Conservation (phyloP, 92 coral and sea anemone genomes). For the Montipora capitata region DNA sequence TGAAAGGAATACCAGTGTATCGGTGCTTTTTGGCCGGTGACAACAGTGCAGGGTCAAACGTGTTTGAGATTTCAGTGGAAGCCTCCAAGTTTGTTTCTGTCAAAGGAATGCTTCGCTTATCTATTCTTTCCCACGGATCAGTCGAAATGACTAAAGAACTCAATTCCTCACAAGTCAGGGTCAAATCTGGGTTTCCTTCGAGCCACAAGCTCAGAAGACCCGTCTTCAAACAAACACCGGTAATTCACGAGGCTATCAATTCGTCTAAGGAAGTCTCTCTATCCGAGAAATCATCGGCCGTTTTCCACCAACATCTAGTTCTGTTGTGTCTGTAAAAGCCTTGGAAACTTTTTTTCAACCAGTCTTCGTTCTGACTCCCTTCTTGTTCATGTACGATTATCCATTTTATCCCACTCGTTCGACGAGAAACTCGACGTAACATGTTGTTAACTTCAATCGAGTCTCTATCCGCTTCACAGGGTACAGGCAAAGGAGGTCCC, state of each 20-base stretch:
- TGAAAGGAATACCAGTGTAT: background rate
- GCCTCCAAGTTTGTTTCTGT: background rate
- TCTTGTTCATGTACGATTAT: too few species aligned
- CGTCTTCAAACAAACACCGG: background rate
- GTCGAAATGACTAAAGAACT: background rate
- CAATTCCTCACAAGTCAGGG: background rate
- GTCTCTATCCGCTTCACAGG: background rate
- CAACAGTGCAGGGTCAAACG: background rate
- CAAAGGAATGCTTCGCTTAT: background rate
- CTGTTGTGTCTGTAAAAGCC: background rate
- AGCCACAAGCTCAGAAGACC: background rate
- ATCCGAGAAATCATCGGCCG: too few species aligned
- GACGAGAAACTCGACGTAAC: background rate
- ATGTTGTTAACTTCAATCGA: background rate
- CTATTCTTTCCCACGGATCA: background rate
- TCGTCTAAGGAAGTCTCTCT: conserved; percentile 6
- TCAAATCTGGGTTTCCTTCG: background rate
- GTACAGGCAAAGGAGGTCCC: background rate
- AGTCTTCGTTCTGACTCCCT: background rate
- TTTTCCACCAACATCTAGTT: background rate
- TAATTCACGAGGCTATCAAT: background rate
- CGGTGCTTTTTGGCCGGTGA: background rate
- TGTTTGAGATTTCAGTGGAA: too few species aligned
- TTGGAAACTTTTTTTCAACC: background rate
- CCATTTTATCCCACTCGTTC: background rate